Percentiles rank a stretch among this genome's conserved stretches.
Evolutionary conservation across 1,140 invertebrate species (phyloP).

Genomic region (Lycorma delicatula): DNA sequence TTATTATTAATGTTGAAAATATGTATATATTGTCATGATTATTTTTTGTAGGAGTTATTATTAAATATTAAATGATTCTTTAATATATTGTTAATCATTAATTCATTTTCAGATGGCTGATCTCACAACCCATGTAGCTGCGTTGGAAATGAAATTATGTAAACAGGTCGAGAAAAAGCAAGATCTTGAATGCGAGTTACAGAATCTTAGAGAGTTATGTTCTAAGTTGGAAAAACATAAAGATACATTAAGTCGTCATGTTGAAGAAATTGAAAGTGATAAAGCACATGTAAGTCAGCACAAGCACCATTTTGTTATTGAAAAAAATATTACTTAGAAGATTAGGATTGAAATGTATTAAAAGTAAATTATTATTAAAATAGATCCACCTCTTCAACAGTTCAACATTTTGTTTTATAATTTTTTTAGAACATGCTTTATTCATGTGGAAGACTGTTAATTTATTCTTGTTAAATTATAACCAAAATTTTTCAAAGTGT

Average conservation of each 20-base stretch:
- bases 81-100: conserved; percentile 15
- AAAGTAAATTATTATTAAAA: no score
- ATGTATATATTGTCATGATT: no score
- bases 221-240: conserved; percentile 46
- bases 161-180: conserved; percentile 37
- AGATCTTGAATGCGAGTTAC: conserved; percentile 39
- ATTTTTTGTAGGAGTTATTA: not conserved
- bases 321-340: no score
- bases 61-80: conserved; percentile 4
- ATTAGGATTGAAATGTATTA: no score
- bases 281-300: conserved; percentile 7
- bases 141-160: conserved; percentile 43
- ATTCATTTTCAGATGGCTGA: conserved; percentile 43
- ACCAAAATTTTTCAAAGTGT: no score
- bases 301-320: no score
- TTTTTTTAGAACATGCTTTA: no score
- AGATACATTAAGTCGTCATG: conserved; percentile 37
- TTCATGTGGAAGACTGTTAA: no score
- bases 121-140: conserved; percentile 43
- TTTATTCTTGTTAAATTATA: no score
- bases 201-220: conserved; percentile 43
- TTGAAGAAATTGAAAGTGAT: conserved; percentile 8
- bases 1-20: no score
- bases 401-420: no score
- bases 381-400: no score